Conservation (phyloP, 2,888 invertebrate genomes). For the Syritta pipiens region DNA sequence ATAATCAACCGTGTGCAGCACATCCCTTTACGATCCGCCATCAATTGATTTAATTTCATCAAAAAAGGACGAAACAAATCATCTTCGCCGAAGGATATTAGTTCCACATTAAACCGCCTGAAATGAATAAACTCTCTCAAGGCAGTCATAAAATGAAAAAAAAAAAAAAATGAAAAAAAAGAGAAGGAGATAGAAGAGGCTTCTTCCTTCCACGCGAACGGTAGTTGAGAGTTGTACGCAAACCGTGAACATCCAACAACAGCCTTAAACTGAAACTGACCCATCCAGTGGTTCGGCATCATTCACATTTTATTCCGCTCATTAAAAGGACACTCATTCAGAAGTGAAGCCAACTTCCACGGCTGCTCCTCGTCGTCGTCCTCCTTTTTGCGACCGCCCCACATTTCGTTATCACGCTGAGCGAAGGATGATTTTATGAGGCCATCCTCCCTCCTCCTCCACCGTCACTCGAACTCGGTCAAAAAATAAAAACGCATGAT, state of each 20-base stretch:
- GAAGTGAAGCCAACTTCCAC: not conserved
- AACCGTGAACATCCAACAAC: too few relatives aligned
- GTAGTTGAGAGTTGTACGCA: too few relatives aligned
- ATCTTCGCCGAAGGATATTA: slow-evolving; percentile 36
- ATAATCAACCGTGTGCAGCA: not conserved
- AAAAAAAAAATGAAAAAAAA: not conserved
- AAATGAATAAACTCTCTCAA: slow-evolving; percentile 32
- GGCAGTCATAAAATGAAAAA: slow-evolving; percentile 13
- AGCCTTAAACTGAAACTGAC: slow-evolving; percentile 1
- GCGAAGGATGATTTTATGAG: too few relatives aligned
- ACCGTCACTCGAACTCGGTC: not conserved
- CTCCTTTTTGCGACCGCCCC: too few relatives aligned
- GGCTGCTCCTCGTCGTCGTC: not conserved
- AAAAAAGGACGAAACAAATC: slow-evolving; percentile 14
- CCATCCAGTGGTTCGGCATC: not conserved
- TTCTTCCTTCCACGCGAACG: too few relatives aligned
- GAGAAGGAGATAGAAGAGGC: too few relatives aligned
- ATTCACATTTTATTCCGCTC: slow-evolving; percentile 35
- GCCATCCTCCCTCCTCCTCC: too few relatives aligned
- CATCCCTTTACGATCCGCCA: not conserved
- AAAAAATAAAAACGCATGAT: slow-evolving; percentile 8
- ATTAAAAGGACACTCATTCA: slow-evolving; percentile 27
- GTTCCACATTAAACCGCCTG: slow-evolving; percentile 24
- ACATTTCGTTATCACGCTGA: too few relatives aligned
- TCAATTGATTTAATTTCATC: slow-evolving; percentile 3